phyloP scores from a whole-genome alignment of 2,113 vertebrate genomes.

The Podarcis muralis region DNA sequence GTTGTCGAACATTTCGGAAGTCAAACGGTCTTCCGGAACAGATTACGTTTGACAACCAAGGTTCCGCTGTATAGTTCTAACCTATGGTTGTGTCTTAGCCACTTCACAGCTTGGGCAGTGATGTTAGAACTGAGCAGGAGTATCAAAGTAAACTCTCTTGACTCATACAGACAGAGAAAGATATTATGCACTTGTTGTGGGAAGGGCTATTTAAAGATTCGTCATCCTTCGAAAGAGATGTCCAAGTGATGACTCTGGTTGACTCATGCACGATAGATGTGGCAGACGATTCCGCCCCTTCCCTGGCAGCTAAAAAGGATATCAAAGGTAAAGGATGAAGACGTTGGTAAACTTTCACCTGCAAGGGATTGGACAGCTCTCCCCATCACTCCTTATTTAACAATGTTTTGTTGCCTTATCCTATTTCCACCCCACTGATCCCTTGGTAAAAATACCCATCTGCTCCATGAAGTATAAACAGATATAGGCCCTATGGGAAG shows the following conservation, averaged over 20 bases:
- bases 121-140: background rate
- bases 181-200: background rate
- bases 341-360: slow-evolving; percentile 53
- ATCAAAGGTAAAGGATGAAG: slow-evolving; percentile 38
- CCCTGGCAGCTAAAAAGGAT: background rate
- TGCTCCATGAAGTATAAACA: slow-evolving; percentile 56
- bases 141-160: too few species aligned
- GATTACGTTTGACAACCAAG: too few species aligned
- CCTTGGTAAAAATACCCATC: slow-evolving; percentile 29
- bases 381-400: slow-evolving; percentile 28
- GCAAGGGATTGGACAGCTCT: slow-evolving; percentile 38
- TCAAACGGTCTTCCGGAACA: too few species aligned
- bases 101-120: background rate
- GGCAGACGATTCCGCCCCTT: background rate
- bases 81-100: background rate
- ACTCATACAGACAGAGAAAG: too few species aligned
- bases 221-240: slow-evolving; percentile 25
- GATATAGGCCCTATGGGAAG: slow-evolving; percentile 14
- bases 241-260: slow-evolving; percentile 24
- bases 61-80: background rate
- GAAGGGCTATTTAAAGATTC: slow-evolving; percentile 14
- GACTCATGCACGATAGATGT: slow-evolving; percentile 32
- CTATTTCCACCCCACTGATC: background rate
- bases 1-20: too few species aligned
- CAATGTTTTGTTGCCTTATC: slow-evolving; percentile 34